Evolutionary conservation across 2,888 invertebrate species (phyloP), one percentile per base, ranked within the genome.

Genomic region (Andricus quercusramuli): DNA sequence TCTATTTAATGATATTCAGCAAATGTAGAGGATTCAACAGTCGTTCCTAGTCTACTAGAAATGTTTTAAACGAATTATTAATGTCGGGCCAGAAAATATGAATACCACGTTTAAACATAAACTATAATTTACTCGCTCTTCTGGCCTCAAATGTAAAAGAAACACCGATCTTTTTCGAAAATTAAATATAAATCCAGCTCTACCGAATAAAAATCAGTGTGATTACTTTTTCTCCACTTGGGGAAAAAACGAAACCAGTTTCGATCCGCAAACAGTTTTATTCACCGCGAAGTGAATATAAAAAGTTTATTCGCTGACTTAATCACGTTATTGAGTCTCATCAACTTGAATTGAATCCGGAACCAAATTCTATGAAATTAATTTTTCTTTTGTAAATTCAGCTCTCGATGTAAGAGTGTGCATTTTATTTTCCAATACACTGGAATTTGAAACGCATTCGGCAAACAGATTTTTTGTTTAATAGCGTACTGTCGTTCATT

Each of bases 251-350:
- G 22, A 70, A 70, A 70, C 70, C 11, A 70, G 51, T 70, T 70
- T 70, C 70, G 70, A 32, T 70, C 29, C 29, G 25, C 70, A 70
- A 70, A 70, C 70, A 70, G 11, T 70, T 25, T 51, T 70, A 51
- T 51, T 70, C 29, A 47, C 51, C 29, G 29, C 20, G 47, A 70
- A 70, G 47, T 8, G 29, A 20, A 15, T 29, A 51, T 8, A 51
- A 70, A 51, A 70, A 70, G 8, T 70, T n/a, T 15, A 68, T 68
- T 47, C 47, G 25, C 29, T 70, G 70, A 51, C 20, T 70, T 51
- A 51, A 68, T 70, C 51, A 51, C 51, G 47, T 70, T 70, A 51
- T 70, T 29, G 13, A 25, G 29, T 44, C 32, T 32, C n/a, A 20
- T 37, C 37, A 9, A 65, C 25, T 70, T 70, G 3, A 20, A 51